These are phyloP conservation scores for Papilio demoleus DNA, from an alignment of 2,888 invertebrate species.

Conservation along the genomic window DNA sequence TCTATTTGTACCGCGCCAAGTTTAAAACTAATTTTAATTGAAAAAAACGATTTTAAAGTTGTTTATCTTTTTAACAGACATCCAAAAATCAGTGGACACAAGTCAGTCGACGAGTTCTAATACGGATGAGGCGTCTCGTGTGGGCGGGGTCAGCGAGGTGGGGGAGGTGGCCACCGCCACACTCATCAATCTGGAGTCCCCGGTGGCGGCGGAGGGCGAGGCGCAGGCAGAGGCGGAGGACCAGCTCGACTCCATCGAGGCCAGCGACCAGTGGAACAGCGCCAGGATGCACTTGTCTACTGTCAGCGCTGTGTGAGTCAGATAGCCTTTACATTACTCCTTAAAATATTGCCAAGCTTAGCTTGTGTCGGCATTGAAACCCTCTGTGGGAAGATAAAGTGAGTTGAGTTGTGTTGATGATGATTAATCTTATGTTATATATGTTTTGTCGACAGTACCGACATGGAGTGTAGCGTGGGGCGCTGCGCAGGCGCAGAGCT, in stretches of 20 bases:
- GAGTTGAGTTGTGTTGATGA: no score
- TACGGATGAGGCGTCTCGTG: slow-evolving; percentile 65
- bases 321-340: no score
- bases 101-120: slow-evolving; percentile 74
- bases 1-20: neutral
- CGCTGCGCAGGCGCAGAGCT: slow-evolving; percentile 65
- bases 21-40: neutral
- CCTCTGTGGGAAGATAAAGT: no score
- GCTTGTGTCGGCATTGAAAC: no score
- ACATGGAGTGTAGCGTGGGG: slow-evolving; percentile 80
- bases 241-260: slow-evolving; percentile 76
- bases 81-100: slow-evolving; percentile 71
- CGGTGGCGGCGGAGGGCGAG: slow-evolving; percentile 50
- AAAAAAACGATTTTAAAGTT: neutral
- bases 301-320: slow-evolving; percentile 70
- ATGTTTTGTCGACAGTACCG: slow-evolving; percentile 60
- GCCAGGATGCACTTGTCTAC: slow-evolving; percentile 70
- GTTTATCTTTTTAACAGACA: slow-evolving; percentile 54
- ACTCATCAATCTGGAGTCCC: slow-evolving; percentile 75
- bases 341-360: no score
- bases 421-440: neutral
- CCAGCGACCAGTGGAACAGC: slow-evolving; percentile 72
- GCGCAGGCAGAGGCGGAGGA: slow-evolving; percentile 59
- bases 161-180: slow-evolving; percentile 74
- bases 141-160: slow-evolving; percentile 63